phyloP scores from a whole-genome alignment of 2,797 vertebrate species.

The Pelodytes ibericus region DNA sequence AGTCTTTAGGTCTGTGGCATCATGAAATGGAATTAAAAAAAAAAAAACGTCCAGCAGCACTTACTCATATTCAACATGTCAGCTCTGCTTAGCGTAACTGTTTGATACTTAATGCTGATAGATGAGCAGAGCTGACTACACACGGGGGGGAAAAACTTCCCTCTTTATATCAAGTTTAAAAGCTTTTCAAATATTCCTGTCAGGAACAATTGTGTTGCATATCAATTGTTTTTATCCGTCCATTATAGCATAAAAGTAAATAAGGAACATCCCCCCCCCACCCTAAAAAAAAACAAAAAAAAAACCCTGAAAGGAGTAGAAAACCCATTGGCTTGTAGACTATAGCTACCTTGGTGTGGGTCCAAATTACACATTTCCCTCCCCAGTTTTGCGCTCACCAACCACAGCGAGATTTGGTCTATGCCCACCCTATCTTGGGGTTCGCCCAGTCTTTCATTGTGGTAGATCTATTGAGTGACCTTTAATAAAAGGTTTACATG shows the following conservation, averaged over 20 bases:
- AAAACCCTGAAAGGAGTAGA: too few relatives aligned
- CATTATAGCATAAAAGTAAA: slow-evolving; percentile 59
- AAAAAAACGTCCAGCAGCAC: slow-evolving; percentile 71
- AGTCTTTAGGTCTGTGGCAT: slow-evolving; percentile 58
- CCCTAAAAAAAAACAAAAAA: too few relatives aligned
- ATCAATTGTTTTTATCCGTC: slow-evolving; percentile 69
- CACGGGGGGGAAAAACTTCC: slow-evolving; percentile 67
- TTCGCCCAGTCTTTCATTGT: too few relatives aligned
- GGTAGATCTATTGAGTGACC: too few relatives aligned
- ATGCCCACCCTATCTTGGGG: too few relatives aligned
- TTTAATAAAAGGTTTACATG: too few relatives aligned
- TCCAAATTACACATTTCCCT: too few relatives aligned
- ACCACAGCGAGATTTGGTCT: too few relatives aligned
- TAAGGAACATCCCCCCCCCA: too few relatives aligned
- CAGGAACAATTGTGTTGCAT: slow-evolving; percentile 70
- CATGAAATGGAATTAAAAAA: slow-evolving; percentile 70
- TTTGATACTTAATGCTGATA: slow-evolving; percentile 70
- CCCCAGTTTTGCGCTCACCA: too few relatives aligned
- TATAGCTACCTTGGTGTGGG: too few relatives aligned
- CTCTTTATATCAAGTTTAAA: slow-evolving; percentile 68
- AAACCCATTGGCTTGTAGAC: too few relatives aligned
- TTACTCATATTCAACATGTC: slow-evolving; percentile 75
- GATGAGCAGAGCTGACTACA: slow-evolving; percentile 69
- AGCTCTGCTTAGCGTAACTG: slow-evolving; percentile 68
- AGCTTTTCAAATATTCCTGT: slow-evolving; percentile 75